Evolutionary conservation across 1,140 invertebrate species (phyloP).

Genomic region (Camponotus vicinus): DNA sequence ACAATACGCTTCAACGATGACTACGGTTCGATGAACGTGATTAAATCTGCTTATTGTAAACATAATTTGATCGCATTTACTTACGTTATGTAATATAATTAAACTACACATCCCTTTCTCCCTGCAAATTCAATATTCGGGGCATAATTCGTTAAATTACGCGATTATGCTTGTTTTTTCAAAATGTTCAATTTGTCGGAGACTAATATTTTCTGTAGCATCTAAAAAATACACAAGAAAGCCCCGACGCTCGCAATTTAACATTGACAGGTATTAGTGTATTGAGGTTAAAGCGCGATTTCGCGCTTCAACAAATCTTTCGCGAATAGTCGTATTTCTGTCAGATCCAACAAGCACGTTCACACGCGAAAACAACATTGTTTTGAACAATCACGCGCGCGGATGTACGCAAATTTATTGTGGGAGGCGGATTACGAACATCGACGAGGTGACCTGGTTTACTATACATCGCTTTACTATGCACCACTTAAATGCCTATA

Average conservation of each 20-base stretch:
- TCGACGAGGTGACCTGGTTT: slow-evolving; percentile 42
- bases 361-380: slow-evolving; percentile 47
- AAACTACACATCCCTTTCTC: background rate
- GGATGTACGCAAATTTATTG: slow-evolving; percentile 52
- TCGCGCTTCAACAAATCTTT: slow-evolving; percentile 45
- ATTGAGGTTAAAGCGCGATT: slow-evolving; percentile 16
- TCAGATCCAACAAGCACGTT: slow-evolving; percentile 40
- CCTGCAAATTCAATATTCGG: slow-evolving; percentile 20
- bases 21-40: slow-evolving; percentile 47
- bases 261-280: background rate
- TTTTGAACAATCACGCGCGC: slow-evolving; percentile 47
- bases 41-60: slow-evolving; percentile 51
- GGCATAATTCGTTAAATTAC: slow-evolving; percentile 16
- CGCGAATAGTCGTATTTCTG: slow-evolving; percentile 36
- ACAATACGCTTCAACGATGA: slow-evolving; percentile 21
- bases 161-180: no score
- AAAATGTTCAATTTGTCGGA: background rate
- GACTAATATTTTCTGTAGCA: background rate
- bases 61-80: slow-evolving; percentile 45
- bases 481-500: slow-evolving; percentile 37
- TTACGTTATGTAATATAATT: slow-evolving; percentile 20
- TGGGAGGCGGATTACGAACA: slow-evolving; percentile 66
- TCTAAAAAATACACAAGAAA: background rate
- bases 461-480: slow-evolving; percentile 5
- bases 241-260: background rate